Conservation (phyloP, 2,113 vertebrate genomes). For the Platichthys flesus region DNA sequence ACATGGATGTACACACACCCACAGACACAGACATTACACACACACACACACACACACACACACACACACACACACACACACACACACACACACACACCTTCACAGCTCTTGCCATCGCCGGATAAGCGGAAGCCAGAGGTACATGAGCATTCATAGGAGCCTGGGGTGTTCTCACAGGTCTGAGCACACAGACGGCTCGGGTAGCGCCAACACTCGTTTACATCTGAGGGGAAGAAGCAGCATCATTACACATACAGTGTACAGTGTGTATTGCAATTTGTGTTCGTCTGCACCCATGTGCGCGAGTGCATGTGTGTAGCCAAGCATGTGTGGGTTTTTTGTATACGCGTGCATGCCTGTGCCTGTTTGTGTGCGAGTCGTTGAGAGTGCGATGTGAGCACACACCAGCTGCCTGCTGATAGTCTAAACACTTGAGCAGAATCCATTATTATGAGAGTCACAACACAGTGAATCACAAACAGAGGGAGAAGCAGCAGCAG, state of each 20-base stretch:
- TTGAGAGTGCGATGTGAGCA: slow-evolving; percentile 31
- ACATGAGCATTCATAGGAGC: slow-evolving; percentile 93
- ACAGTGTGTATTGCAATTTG: slow-evolving; percentile 10
- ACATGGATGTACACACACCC: slow-evolving; percentile 24
- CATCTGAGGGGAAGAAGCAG: slow-evolving; percentile 80
- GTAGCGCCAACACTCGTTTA: slow-evolving; percentile 95
- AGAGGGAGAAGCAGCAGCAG: slow-evolving; percentile 27
- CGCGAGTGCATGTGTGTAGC: slow-evolving; percentile 12
- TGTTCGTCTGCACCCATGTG: background rate
- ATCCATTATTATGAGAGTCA: slow-evolving; percentile 73
- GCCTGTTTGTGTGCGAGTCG: slow-evolving; percentile 36
- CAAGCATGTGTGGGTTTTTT: background rate
- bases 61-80: slow-evolving; percentile 78
- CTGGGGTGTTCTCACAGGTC: slow-evolving; percentile 92
- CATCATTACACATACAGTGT: slow-evolving; percentile 33
- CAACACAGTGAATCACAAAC: slow-evolving; percentile 69
- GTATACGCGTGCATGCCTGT: slow-evolving; percentile 4
- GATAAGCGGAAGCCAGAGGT: slow-evolving; percentile 89
- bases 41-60: slow-evolving; percentile 9
- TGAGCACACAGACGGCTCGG: slow-evolving; percentile 93
- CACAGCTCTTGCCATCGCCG: slow-evolving; percentile 90
- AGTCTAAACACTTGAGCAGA: slow-evolving; percentile 68
- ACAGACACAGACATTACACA: slow-evolving; percentile 82
- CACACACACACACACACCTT: slow-evolving; percentile 86
- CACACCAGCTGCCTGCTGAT: slow-evolving; percentile 61